Percentiles rank a stretch among this genome's conserved stretches.
These are phyloP conservation scores for Micrastur ruficollis DNA, from an alignment of 2,797 vertebrate genomes.

Conservation along the genomic window DNA sequence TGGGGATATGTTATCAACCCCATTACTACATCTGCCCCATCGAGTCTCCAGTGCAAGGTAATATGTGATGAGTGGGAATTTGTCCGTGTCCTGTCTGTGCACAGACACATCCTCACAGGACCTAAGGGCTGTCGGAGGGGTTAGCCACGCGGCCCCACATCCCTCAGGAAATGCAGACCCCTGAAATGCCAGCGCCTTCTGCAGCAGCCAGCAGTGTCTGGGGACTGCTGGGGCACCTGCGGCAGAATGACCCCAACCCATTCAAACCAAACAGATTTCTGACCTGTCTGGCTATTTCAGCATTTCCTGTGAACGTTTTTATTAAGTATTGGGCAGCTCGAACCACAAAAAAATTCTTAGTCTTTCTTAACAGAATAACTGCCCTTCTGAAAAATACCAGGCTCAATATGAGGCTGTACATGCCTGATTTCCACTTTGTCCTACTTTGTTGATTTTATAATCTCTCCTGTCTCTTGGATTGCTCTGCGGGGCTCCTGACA, in stretches of 20 bases:
- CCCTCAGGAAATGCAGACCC: no score
- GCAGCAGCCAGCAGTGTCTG: neutral
- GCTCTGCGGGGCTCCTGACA: neutral
- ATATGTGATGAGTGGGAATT: neutral
- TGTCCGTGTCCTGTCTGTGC: neutral
- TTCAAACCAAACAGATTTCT: neutral
- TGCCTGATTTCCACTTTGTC: neutral
- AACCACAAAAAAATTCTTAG: neutral
- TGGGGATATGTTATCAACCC: no score
- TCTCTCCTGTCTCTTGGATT: neutral
- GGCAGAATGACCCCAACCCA: neutral
- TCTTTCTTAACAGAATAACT: neutral
- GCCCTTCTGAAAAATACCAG: neutral
- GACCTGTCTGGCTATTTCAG: neutral
- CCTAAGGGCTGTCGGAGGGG: no score
- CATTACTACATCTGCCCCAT: neutral
- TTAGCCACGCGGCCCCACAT: no score
- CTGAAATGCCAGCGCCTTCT: rapidly evolving
- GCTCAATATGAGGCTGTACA: neutral
- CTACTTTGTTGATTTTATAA: neutral
- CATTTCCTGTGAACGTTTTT: neutral
- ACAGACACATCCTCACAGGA: neutral
- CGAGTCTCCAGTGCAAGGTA: neutral
- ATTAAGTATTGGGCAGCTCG: neutral
- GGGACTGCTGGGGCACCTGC: neutral